Conservation (phyloP, 2,888 invertebrate genomes). For the Seladonia tumulorum region DNA sequence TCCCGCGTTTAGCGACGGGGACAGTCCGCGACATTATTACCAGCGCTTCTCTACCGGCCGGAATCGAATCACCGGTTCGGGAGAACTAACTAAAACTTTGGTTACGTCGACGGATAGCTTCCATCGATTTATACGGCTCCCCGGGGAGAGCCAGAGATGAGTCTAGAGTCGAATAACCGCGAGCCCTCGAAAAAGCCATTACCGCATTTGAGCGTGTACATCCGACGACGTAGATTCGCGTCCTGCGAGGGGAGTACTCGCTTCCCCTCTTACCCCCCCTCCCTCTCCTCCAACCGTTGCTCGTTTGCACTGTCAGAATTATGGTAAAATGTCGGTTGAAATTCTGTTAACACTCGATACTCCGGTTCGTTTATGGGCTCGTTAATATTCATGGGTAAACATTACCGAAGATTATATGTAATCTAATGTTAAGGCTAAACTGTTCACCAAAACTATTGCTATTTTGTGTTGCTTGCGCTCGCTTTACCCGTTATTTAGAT, state of each 20-base stretch:
- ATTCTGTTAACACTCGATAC: neutral
- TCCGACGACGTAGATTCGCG: neutral
- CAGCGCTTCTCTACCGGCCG: conserved; percentile 24
- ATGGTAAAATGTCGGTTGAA: neutral
- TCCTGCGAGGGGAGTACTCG: neutral
- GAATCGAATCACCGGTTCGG: conserved; percentile 48
- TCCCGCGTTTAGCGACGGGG: conserved; percentile 11
- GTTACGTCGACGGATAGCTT: conserved; percentile 35
- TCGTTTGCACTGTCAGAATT: neutral
- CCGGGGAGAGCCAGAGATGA: conserved; percentile 13
- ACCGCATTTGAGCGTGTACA: conserved; percentile 14
- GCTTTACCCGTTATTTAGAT: too few relatives aligned
- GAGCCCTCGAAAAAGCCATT: conserved; percentile 46
- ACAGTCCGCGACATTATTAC: conserved; percentile 19
- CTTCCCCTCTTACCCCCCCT: neutral
- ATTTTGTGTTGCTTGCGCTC: too few relatives aligned
- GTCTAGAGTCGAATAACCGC: conserved; percentile 21
- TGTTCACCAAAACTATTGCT: too few relatives aligned
- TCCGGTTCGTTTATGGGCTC: neutral
- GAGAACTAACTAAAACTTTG: conserved; percentile 41
- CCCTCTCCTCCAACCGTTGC: neutral
- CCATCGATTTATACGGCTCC: conserved; percentile 39
- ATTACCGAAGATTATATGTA: neutral
- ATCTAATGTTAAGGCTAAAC: neutral
- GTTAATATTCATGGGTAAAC: neutral